phyloP scores from a whole-genome alignment of 2,888 invertebrate species.

The Merodon equestris region DNA sequence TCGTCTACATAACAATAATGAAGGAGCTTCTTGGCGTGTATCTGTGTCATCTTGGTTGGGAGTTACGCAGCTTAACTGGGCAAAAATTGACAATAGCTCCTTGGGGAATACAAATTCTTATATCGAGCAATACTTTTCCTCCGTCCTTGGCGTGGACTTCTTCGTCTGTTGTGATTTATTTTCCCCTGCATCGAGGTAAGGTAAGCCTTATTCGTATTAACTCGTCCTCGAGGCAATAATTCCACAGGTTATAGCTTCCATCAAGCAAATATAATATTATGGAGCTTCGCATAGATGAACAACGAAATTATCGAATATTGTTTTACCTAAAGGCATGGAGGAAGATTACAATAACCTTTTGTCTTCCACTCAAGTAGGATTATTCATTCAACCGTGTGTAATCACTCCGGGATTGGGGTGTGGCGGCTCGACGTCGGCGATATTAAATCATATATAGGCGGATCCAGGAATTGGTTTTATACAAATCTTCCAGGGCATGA shows the following conservation, averaged over 20 bases:
- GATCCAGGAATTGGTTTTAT: no score
- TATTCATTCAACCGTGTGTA: conserved; percentile 66
- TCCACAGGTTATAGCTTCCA: conserved; percentile 57
- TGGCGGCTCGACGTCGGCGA: conserved; percentile 32
- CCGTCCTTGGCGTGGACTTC: conserved; percentile 31
- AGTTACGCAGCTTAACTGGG: conserved; percentile 56
- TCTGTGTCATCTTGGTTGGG: neutral
- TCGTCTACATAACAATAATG: conserved; percentile 56
- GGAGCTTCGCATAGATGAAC: conserved; percentile 32
- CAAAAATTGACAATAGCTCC: conserved; percentile 62
- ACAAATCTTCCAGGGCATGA: no score
- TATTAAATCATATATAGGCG: conserved; percentile 59
- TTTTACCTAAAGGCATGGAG: conserved; percentile 57
- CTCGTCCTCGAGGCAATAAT: neutral
- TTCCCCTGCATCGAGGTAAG: conserved; percentile 11
- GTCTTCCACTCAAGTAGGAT: conserved; percentile 66
- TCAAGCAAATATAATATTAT: conserved; percentile 57
- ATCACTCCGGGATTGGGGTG: conserved; percentile 57
- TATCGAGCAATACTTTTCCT: conserved; percentile 38
- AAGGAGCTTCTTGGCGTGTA: conserved; percentile 41
- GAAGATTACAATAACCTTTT: conserved; percentile 67
- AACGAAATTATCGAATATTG: conserved; percentile 65
- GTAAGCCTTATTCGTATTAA: neutral
- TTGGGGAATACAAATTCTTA: conserved; percentile 61
- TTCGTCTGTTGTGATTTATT: conserved; percentile 65